phyloP scores from a whole-genome alignment of 1,140 invertebrate species.

The Carposina sasakii region DNA sequence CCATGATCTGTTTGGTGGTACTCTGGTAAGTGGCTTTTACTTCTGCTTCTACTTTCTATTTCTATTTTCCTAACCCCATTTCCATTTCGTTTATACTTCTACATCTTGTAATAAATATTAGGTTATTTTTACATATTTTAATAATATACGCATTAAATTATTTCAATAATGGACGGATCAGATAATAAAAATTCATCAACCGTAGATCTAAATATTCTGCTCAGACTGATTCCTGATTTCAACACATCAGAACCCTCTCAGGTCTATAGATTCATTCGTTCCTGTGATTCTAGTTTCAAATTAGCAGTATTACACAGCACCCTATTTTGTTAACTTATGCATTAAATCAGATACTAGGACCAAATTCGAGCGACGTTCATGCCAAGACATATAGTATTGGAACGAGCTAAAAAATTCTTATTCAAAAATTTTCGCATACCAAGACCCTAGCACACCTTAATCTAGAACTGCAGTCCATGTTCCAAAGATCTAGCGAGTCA shows the following conservation, averaged over 20 bases:
- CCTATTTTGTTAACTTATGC: conserved; percentile 8
- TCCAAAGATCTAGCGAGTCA: conserved; percentile 8
- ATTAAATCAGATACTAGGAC: conserved; percentile 11
- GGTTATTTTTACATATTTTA: too few relatives aligned
- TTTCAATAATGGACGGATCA: too few relatives aligned
- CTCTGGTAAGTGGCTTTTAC: too few relatives aligned
- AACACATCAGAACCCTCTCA: conserved; percentile 16
- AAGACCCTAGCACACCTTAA: conserved; percentile 17
- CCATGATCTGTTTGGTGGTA: too few relatives aligned
- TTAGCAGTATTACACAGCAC: conserved; percentile 2
- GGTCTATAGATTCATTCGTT: conserved; percentile 23
- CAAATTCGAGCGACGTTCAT: conserved; percentile 9
- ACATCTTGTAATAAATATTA: too few relatives aligned
- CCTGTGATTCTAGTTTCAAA: conserved; percentile 19
- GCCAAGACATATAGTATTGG: conserved; percentile 5
- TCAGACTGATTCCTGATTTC: conserved; percentile 23
- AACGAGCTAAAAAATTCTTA: conserved; percentile 1
- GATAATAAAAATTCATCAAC: too few relatives aligned
- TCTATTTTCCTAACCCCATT: too few relatives aligned
- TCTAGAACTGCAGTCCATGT: conserved; percentile 17
- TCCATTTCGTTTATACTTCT: too few relatives aligned
- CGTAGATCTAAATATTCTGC: conserved; percentile 9
- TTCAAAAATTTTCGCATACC: conserved; percentile 13
- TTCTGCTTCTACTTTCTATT: too few relatives aligned
- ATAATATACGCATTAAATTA: too few relatives aligned